phyloP scores from a whole-genome alignment of 2,888 invertebrate genomes.

The Tridacna crocea region DNA sequence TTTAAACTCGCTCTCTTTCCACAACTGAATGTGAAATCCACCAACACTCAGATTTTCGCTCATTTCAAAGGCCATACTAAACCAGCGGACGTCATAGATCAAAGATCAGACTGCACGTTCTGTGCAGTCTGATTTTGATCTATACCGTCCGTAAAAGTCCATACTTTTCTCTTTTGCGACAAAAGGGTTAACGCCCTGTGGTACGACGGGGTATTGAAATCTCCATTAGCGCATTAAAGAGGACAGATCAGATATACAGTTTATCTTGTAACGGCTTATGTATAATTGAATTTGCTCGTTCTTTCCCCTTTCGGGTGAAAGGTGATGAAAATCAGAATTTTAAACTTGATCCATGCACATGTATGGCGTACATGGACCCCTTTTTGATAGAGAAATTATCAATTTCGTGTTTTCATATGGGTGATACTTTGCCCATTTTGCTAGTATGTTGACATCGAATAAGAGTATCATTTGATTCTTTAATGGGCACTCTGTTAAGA shows the following conservation, averaged over 20 bases:
- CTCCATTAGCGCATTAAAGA: constrained; percentile 19
- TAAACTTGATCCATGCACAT: too few relatives aligned
- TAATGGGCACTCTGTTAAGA: too few relatives aligned
- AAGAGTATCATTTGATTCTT: too few relatives aligned
- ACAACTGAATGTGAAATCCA: too few relatives aligned
- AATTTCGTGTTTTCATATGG: too few relatives aligned
- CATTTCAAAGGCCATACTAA: background rate
- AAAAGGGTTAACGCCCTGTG: constrained; percentile 1
- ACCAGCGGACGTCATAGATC: background rate
- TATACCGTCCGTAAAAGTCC: background rate
- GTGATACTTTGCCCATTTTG: too few relatives aligned
- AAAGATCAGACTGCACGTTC: background rate
- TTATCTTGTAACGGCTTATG: constrained; percentile 13
- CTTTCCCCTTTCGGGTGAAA: background rate
- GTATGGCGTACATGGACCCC: too few relatives aligned
- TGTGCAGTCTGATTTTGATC: background rate
- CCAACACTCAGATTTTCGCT: background rate
- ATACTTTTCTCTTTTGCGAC: background rate
- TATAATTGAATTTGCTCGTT: constrained; percentile 22
- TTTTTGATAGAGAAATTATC: too few relatives aligned
- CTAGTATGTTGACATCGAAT: too few relatives aligned
- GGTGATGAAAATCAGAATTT: background rate
- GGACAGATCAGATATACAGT: background rate
- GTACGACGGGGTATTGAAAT: constrained; percentile 22
- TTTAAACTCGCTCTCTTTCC: too few relatives aligned